Percentiles rank a stretch among this genome's conserved stretches.
Evolutionary conservation across 2,113 vertebrate genomes (phyloP).

Genomic region (Tetrao urogallus): DNA sequence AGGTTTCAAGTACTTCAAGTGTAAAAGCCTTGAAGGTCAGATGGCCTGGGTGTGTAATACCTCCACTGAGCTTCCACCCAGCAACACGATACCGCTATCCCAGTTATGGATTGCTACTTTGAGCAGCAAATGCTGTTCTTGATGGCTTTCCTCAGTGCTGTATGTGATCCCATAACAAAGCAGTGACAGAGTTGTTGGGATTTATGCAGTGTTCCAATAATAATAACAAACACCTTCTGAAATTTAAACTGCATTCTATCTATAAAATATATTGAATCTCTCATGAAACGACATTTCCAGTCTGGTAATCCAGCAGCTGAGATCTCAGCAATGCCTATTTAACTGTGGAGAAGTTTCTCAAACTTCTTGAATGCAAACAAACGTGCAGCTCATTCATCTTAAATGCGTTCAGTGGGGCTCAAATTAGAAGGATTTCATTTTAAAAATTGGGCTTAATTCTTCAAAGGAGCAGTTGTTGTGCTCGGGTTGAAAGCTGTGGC

Average conservation of each 20-base stretch:
- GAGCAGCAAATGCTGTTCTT: neutral
- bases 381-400: neutral
- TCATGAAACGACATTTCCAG: neutral
- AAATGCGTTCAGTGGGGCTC: neutral
- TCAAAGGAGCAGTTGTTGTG: neutral
- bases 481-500: neutral
- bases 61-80: neutral
- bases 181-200: neutral
- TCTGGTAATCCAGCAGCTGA: neutral
- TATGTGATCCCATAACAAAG: neutral
- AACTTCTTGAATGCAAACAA: neutral
- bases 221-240: neutral
- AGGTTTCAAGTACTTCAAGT: neutral
- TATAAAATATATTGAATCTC: neutral
- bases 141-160: neutral
- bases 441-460: neutral
- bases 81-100: neutral
- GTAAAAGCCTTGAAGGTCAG: neutral
- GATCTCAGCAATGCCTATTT: neutral
- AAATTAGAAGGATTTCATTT: neutral
- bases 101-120: fast-evolving
- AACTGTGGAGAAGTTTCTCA: neutral
- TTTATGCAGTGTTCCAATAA: neutral
- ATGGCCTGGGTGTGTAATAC: neutral
- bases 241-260: neutral